phyloP scores from a whole-genome alignment of 1,140 invertebrate genomes.

The Drosophila bipectinata region DNA sequence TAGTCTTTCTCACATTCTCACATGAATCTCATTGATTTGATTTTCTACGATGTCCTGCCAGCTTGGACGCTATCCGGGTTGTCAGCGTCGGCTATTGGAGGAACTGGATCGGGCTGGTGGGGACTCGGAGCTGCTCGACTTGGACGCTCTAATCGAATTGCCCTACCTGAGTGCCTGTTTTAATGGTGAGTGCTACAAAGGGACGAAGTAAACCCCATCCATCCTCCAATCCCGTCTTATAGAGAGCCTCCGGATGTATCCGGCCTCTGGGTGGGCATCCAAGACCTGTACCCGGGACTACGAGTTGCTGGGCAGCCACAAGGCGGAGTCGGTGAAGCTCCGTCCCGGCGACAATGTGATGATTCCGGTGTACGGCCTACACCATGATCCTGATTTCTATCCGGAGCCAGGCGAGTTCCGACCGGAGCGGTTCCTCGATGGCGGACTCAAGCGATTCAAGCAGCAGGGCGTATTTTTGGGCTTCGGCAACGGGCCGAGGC shows the following conservation, averaged over 20 bases:
- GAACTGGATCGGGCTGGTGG: conserved; percentile 85
- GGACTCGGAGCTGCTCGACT: conserved; percentile 44
- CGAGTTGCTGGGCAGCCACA: conserved; percentile 73
- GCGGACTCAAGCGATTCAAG: conserved; percentile 79
- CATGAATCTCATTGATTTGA: background rate
- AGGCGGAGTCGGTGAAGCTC: conserved; percentile 50
- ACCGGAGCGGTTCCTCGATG: conserved; percentile 87
- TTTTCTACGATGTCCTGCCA: conserved; percentile 56
- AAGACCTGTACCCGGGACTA: conserved; percentile 84
- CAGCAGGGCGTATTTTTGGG: conserved; percentile 85
- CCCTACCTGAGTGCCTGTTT: conserved; percentile 75
- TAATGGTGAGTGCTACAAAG: conserved; percentile 48
- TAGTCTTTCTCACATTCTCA: too few species aligned
- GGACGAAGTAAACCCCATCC: background rate
- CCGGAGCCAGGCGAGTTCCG: conserved; percentile 87
- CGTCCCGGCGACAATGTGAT: conserved; percentile 84
- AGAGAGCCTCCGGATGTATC: conserved; percentile 86
- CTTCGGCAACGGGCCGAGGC: conserved; percentile 88
- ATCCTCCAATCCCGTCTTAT: background rate
- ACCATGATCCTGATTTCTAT: conserved; percentile 88
- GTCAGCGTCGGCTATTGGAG: conserved; percentile 86
- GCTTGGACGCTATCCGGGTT: conserved; percentile 86
- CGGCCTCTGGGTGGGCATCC: conserved; percentile 84
- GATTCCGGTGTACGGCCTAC: conserved; percentile 87
- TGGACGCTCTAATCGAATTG: conserved; percentile 66